Evolutionary conservation across 1,140 invertebrate genomes (phyloP).

Genomic region (Aphis gossypii): DNA sequence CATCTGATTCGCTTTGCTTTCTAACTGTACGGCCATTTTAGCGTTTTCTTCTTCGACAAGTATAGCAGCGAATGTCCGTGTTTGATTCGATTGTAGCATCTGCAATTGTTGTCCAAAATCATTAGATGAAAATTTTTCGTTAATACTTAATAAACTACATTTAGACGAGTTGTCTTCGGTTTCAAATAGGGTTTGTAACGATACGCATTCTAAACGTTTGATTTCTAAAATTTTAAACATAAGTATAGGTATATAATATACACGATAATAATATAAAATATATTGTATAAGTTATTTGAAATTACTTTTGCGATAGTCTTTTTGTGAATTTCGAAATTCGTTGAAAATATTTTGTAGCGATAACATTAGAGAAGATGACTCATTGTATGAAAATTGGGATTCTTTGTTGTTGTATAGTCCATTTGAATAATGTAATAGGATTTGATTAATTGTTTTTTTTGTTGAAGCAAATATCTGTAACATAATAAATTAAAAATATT

Average conservation of each 20-base stretch:
- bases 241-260: constrained; percentile 55
- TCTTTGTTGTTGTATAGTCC: constrained; percentile 71
- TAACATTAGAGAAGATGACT: constrained; percentile 80
- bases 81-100: constrained; percentile 61
- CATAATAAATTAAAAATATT: constrained; percentile 32
- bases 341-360: constrained; percentile 85
- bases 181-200: constrained; percentile 67
- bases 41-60: constrained; percentile 83
- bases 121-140: constrained; percentile 59
- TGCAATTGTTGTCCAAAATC: constrained; percentile 59
- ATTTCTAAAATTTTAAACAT: constrained; percentile 68
- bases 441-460: constrained; percentile 82
- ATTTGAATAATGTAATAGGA: constrained; percentile 67
- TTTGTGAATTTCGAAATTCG: constrained; percentile 83
- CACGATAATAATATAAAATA: neutral
- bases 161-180: constrained; percentile 47
- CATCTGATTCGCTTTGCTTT: constrained; percentile 89
- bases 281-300: constrained; percentile 18
- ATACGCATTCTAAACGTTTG: constrained; percentile 86
- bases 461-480: constrained; percentile 77
- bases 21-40: constrained; percentile 77
- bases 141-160: constrained; percentile 35
- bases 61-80: constrained; percentile 76
- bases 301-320: constrained; percentile 75
- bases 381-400: constrained; percentile 80